Percentiles rank a stretch among this genome's conserved stretches.
phyloP scores from a whole-genome alignment of 2,797 vertebrate genomes.

The Sebastes diaconus region DNA sequence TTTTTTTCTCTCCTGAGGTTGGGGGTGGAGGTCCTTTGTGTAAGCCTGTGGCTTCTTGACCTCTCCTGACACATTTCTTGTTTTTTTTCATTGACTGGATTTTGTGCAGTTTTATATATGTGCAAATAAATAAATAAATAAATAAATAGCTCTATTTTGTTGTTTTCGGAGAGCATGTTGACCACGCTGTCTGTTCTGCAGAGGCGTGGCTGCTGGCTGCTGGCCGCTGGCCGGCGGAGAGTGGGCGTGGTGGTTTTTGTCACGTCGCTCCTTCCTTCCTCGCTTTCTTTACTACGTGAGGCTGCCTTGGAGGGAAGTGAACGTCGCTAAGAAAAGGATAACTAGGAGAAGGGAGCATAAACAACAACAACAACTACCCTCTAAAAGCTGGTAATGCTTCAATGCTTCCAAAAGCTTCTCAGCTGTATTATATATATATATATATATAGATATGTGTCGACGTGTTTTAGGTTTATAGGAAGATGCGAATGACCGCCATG shows the following conservation, averaged over 20 bases:
- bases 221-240: too few relatives aligned
- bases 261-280: conserved; percentile 30
- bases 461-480: background rate
- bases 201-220: conserved; percentile 28
- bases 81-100: too few relatives aligned
- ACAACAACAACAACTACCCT: conserved; percentile 8
- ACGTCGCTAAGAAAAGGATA: conserved; percentile 19
- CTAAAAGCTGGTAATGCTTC: conserved; percentile 61
- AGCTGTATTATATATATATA: rapidly evolving
- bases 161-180: background rate
- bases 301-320: conserved; percentile 49
- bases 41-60: too few relatives aligned
- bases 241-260: conserved; percentile 38
- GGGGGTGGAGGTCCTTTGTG: too few relatives aligned
- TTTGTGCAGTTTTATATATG: too few relatives aligned
- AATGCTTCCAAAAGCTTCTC: rapidly evolving
- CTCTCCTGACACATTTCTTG: too few relatives aligned
- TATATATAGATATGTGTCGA: background rate
- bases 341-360: conserved; percentile 20
- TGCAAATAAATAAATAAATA: too few relatives aligned
- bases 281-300: conserved; percentile 27
- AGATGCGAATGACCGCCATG: conserved; percentile 18
- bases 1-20: too few relatives aligned
- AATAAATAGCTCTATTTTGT: background rate
- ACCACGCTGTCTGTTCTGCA: background rate